A percentile compares a stretch with the other conserved stretches of the same genome.
Evolutionary conservation across 2,888 invertebrate species (phyloP).

Genomic region (Polydesmus complanatus): DNA sequence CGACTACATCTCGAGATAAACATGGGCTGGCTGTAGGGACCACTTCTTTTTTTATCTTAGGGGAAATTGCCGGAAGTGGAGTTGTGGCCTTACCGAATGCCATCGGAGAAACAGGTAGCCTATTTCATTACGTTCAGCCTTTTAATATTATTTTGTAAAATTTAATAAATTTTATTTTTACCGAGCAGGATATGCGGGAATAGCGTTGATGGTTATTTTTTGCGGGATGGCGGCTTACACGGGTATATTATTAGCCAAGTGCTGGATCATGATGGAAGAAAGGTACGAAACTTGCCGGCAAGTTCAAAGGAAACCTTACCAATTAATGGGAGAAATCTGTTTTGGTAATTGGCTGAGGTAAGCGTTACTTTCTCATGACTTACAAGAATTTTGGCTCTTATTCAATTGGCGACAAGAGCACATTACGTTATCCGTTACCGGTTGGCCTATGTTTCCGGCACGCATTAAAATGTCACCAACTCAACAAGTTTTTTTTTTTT

Average conservation of each 20-base stretch:
- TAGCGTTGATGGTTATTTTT: constrained; percentile 3
- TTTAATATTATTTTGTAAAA: neutral
- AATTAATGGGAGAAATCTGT: constrained; percentile 49
- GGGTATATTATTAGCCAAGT: constrained; percentile 39
- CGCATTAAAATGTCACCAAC: too few relatives aligned
- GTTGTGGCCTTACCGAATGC: constrained; percentile 51
- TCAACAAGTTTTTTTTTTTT: too few relatives aligned
- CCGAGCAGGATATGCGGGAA: constrained; percentile 41
- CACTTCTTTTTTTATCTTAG: constrained; percentile 42
- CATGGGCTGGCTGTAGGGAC: neutral
- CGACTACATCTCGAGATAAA: neutral
- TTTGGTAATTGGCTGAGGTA: constrained; percentile 37
- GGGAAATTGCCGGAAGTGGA: constrained; percentile 57
- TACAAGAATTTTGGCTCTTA: too few relatives aligned
- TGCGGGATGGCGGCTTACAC: neutral
- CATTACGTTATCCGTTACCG: too few relatives aligned
- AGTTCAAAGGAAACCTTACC: constrained; percentile 48
- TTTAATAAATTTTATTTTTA: constrained; percentile 20
- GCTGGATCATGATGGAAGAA: constrained; percentile 54
- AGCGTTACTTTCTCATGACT: neutral
- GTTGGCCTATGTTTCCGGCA: too few relatives aligned
- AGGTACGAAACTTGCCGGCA: constrained; percentile 42
- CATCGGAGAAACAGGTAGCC: constrained; percentile 47
- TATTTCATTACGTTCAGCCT: neutral
- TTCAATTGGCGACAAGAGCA: too few relatives aligned